These are phyloP conservation scores for Epirrita christyi DNA, from an alignment of 2,888 invertebrate genomes.

Conservation along the genomic window DNA sequence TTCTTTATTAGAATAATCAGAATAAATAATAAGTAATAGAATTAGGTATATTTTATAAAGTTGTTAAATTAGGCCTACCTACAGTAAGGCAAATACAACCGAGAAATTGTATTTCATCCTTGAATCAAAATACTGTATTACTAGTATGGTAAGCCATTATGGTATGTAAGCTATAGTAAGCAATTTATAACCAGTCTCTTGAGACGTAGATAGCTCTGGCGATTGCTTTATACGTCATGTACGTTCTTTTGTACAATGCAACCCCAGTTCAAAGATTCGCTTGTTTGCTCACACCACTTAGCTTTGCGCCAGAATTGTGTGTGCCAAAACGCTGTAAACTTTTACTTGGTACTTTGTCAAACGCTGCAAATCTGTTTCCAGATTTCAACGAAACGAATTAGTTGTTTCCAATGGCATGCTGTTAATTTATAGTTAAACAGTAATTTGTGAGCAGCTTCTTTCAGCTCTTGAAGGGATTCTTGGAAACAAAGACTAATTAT, in stretches of 20 bases:
- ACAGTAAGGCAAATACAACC: neutral
- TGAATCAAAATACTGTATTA: neutral
- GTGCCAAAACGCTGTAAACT: slow-evolving; percentile 55
- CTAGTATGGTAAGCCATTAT: neutral
- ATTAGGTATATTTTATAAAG: too few relatives aligned
- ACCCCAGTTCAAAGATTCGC: slow-evolving; percentile 50
- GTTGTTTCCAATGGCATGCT: slow-evolving; percentile 22
- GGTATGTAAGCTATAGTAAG: too few relatives aligned
- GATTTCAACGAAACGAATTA: slow-evolving; percentile 40
- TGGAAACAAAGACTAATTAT: neutral
- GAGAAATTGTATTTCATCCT: neutral
- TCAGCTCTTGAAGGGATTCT: neutral
- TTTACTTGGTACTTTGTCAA: slow-evolving; percentile 39
- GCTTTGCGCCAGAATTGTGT: slow-evolving; percentile 49
- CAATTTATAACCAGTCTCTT: neutral
- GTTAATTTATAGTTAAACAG: slow-evolving; percentile 11
- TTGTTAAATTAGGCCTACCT: too few relatives aligned
- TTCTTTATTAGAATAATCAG: neutral
- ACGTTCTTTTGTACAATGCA: slow-evolving; percentile 44
- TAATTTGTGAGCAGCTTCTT: slow-evolving; percentile 1
- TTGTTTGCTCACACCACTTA: slow-evolving; percentile 55
- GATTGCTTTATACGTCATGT: neutral
- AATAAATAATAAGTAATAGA: too few relatives aligned
- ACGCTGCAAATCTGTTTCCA: slow-evolving; percentile 40
- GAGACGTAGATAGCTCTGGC: neutral